Evolutionary conservation across 2,888 invertebrate genomes (phyloP), one percentile per base, ranked within the genome.

Genomic region (Parascotia fuliginaria): DNA sequence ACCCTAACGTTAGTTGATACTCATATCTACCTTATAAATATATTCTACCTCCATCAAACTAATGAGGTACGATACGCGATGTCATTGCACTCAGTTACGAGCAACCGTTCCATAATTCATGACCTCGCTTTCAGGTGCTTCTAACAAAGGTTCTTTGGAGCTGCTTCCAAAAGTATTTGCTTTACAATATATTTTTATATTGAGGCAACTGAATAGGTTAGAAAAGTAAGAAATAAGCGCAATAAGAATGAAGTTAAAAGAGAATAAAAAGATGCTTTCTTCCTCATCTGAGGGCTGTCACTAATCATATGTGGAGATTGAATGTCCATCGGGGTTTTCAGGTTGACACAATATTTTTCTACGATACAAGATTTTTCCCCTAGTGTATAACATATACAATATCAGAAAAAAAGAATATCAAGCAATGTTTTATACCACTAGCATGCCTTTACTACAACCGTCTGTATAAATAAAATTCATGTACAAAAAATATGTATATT

Each of bases 81-180:
- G 55, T 69, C 65, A 69, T 56, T 47, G 57, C 65, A 52, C 51
- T 46, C 49, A 39, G 41, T 33, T 44, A 39, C 16, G 19, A 16
- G 41, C 16, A 3, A 48, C 3, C 36, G 11, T 42, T 65, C 41
- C 71, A 65, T 65, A 70, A 70, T 65, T 63, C 65, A 65, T 65
- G 64, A 47, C 36, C 52, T 42, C 42, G 19, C 34, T 37, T 41
- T 42, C 55, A 65, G 68, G 64, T 63, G 52, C 42, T 46, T 33
- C 50, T 29, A 43, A 62, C 50, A 67, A 67, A 65, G 41, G 40
- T 16, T 28, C 37, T 15, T 41, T 15, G 12, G 32, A 34, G 28
- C n/a, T 31, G 42, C 27, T 37, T 27, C 13, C 19, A 33, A 37
- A 27, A 11, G 7, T 43, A 39, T 38, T 6, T 42, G 15, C 15